Percentiles rank a stretch among this genome's conserved stretches.
Evolutionary conservation across 2,113 vertebrate genomes (phyloP).

Genomic region (Chionomys nivalis): DNA sequence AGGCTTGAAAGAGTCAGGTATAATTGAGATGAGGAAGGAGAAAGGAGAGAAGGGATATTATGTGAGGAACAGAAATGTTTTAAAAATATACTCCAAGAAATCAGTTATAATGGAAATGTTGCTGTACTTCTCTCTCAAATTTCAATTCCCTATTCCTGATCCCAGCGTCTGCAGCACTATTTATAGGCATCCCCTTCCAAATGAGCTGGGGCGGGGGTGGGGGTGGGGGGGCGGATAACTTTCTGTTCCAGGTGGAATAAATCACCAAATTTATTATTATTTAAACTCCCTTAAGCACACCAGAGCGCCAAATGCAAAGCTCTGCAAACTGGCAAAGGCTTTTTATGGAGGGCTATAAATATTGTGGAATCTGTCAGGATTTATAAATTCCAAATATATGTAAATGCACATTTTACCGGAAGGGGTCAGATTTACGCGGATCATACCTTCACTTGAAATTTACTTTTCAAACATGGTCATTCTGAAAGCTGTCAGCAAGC

Average conservation of each 20-base stretch:
- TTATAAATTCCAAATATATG: constrained; percentile 76
- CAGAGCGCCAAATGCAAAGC: constrained; percentile 65
- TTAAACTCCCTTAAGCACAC: constrained; percentile 77
- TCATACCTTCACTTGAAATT: constrained; percentile 67
- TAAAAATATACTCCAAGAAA: constrained; percentile 78
- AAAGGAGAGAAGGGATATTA: constrained; percentile 67
- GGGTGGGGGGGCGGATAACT: constrained; percentile 49
- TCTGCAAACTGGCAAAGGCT: constrained; percentile 69
- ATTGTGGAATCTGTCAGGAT: constrained; percentile 70
- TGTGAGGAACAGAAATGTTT: constrained; percentile 75
- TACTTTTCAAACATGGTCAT: constrained; percentile 63
- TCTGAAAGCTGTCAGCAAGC: constrained; percentile 13
- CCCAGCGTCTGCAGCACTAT: constrained; percentile 77
- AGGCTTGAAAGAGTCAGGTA: constrained; percentile 53
- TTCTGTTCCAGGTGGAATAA: constrained; percentile 81
- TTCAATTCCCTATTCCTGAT: constrained; percentile 81
- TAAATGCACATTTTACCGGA: constrained; percentile 74
- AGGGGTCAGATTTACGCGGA: constrained; percentile 70
- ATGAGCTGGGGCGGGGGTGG: constrained; percentile 69
- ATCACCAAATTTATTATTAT: constrained; percentile 75
- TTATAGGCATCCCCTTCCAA: constrained; percentile 81
- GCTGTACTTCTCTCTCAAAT: constrained; percentile 76
- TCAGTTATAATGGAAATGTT: constrained; percentile 80
- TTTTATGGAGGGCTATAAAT: constrained; percentile 71
- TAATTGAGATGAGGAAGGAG: constrained; percentile 61